These are phyloP conservation scores for Heterotis niloticus DNA, from an alignment of 2,113 vertebrate genomes.

Conservation along the genomic window DNA sequence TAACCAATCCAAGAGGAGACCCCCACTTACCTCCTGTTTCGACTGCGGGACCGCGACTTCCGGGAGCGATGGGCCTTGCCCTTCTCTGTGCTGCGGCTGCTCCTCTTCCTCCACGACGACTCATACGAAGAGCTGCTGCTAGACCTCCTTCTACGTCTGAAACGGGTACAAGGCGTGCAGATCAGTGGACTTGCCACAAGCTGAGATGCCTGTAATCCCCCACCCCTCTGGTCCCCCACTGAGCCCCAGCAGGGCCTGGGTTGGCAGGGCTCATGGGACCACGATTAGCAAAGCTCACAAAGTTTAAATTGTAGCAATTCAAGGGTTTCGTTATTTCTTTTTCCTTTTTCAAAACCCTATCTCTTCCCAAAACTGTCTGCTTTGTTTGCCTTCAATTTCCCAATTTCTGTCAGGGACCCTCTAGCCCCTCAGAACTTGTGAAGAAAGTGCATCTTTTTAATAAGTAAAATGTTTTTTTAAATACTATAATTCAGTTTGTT, in stretches of 20 bases:
- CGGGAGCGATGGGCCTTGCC: conserved; percentile 77
- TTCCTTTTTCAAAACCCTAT: conserved; percentile 9
- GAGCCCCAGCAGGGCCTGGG: conserved; percentile 11
- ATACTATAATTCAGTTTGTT: conserved; percentile 31
- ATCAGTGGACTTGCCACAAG: conserved; percentile 17
- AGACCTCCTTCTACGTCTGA: conserved; percentile 74
- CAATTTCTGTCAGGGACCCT: conserved; percentile 12
- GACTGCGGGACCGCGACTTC: conserved; percentile 78
- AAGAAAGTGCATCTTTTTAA: conserved; percentile 19
- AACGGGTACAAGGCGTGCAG: conserved; percentile 37
- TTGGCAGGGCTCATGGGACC: conserved; percentile 29
- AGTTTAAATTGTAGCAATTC: not conserved
- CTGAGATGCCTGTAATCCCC: not conserved
- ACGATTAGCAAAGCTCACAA: conserved; percentile 26
- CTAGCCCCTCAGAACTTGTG: conserved; percentile 9
- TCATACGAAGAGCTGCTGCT: conserved; percentile 89
- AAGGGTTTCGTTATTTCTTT: not conserved
- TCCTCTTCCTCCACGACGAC: conserved; percentile 79
- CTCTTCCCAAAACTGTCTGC: not conserved
- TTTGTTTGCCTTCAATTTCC: not conserved
- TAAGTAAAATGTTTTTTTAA: conserved; percentile 31
- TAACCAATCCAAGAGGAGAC: too few species aligned
- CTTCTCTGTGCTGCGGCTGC: conserved; percentile 75
- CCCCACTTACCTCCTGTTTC: conserved; percentile 75
- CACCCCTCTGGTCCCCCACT: conserved; percentile 11